A percentile compares a stretch with the other conserved stretches of the same genome.
phyloP scores from a whole-genome alignment of 2,113 vertebrate species.

The Synchiropus splendidus region DNA sequence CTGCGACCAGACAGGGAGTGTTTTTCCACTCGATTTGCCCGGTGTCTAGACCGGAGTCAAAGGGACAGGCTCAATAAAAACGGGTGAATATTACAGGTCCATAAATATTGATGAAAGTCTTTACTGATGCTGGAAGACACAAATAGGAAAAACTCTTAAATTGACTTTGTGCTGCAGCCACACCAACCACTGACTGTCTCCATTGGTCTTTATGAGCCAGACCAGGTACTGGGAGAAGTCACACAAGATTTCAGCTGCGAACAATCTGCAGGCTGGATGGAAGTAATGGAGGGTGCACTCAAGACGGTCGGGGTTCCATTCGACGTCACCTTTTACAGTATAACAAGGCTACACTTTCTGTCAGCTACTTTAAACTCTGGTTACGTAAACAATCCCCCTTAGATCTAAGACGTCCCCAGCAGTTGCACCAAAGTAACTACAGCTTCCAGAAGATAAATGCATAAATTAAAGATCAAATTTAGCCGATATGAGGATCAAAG shows the following conservation, averaged over 20 bases:
- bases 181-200: not conserved
- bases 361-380: not conserved
- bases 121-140: slow-evolving; percentile 15
- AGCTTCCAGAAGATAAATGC: slow-evolving; percentile 25
- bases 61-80: slow-evolving; percentile 39
- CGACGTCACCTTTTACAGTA: no score
- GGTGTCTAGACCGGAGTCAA: slow-evolving; percentile 50
- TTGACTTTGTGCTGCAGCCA: not conserved
- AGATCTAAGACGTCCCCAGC: not conserved
- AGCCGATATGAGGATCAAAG: slow-evolving; percentile 37
- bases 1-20: slow-evolving; percentile 32
- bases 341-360: no score
- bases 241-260: no score
- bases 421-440: no score
- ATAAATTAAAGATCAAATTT: slow-evolving; percentile 38
- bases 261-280: no score
- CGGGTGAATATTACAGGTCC: slow-evolving; percentile 18
- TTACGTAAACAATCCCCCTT: slow-evolving; percentile 10
- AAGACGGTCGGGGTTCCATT: no score
- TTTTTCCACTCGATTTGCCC: slow-evolving; percentile 55
- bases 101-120: slow-evolving; percentile 42
- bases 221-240: no score
- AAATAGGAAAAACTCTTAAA: no score
- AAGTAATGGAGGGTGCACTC: no score
- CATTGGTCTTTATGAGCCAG: no score